Percentiles rank a stretch among this genome's conserved stretches.
These are phyloP conservation scores for Chrosomus eos DNA, from an alignment of 2,797 vertebrate species.

Conservation along the genomic window DNA sequence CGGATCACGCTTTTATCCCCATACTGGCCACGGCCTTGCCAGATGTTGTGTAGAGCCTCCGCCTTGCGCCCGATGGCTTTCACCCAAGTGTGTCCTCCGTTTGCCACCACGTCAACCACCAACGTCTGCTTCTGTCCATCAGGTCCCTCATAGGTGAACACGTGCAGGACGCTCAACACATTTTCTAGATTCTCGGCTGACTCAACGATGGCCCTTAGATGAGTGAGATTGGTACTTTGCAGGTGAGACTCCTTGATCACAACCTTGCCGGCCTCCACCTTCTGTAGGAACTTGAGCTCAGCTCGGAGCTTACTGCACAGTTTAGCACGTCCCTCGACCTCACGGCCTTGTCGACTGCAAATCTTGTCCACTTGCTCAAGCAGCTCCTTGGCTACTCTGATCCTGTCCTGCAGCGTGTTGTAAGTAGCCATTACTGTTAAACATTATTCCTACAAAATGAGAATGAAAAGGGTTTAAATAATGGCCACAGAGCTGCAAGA, in stretches of 20 bases:
- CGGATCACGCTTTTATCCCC: conserved; percentile 90
- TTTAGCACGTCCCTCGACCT: conserved; percentile 88
- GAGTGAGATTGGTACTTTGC: conserved; percentile 95
- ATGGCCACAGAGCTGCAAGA: not conserved
- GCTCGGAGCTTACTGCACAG: conserved; percentile 89
- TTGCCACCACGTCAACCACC: conserved; percentile 94
- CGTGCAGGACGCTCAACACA: conserved; percentile 86
- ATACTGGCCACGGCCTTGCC: conserved; percentile 95
- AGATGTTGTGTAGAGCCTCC: conserved; percentile 94
- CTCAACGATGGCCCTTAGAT: conserved; percentile 89
- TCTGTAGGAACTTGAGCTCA: conserved; percentile 89
- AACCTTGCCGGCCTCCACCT: conserved; percentile 86
- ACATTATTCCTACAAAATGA: conserved; percentile 79
- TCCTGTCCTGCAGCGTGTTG: conserved; percentile 83
- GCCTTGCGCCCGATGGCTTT: conserved; percentile 96
- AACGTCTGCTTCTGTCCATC: conserved; percentile 82
- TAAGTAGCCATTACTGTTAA: conserved; percentile 84
- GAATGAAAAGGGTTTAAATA: not conserved
- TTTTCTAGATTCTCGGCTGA: conserved; percentile 87
- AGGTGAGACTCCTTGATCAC: conserved; percentile 91
- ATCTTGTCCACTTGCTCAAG: conserved; percentile 85
- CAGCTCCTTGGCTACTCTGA: conserved; percentile 83
- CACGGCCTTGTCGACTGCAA: conserved; percentile 77
- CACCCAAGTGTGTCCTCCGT: conserved; percentile 92
- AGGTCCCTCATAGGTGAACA: conserved; percentile 84